phyloP scores from a whole-genome alignment of 2,113 vertebrate species.

The Talpa occidentalis region DNA sequence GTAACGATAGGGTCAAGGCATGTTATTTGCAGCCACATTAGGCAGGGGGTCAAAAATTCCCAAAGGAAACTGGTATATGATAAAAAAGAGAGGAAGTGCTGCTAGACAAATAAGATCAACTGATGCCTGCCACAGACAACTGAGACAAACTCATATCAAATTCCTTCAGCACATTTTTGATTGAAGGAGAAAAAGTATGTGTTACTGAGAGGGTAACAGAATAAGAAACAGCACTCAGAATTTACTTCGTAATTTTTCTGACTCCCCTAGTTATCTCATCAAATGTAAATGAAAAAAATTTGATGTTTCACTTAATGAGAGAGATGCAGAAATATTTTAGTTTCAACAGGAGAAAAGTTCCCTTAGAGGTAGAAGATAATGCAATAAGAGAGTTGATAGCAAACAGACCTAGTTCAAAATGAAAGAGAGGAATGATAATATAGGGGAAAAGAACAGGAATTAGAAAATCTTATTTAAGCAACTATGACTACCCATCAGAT shows the following conservation, averaged over 20 bases:
- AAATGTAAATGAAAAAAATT: background rate
- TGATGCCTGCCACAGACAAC: background rate
- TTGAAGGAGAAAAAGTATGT: background rate
- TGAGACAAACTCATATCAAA: background rate
- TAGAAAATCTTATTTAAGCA: conserved; percentile 1
- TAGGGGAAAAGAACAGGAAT: background rate
- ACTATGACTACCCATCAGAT: background rate
- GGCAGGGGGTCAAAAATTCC: background rate
- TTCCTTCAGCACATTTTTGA: background rate
- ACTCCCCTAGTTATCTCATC: background rate
- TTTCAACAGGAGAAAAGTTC: background rate
- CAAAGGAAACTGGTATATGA: background rate
- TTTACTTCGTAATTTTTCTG: background rate
- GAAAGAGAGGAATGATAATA: background rate
- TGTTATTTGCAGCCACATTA: background rate
- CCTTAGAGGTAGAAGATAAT: background rate
- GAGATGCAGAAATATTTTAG: background rate
- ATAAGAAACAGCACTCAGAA: background rate
- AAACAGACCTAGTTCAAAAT: background rate
- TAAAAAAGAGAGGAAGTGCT: background rate
- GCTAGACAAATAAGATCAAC: background rate
- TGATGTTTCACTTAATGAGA: background rate
- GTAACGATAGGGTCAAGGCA: background rate
- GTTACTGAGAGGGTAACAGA: background rate
- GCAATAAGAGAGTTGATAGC: background rate